A percentile compares a stretch with the other conserved stretches of the same genome.
Conservation (phyloP, 2,797 vertebrate species). For the Heteromormyrus szaboi region DNA sequence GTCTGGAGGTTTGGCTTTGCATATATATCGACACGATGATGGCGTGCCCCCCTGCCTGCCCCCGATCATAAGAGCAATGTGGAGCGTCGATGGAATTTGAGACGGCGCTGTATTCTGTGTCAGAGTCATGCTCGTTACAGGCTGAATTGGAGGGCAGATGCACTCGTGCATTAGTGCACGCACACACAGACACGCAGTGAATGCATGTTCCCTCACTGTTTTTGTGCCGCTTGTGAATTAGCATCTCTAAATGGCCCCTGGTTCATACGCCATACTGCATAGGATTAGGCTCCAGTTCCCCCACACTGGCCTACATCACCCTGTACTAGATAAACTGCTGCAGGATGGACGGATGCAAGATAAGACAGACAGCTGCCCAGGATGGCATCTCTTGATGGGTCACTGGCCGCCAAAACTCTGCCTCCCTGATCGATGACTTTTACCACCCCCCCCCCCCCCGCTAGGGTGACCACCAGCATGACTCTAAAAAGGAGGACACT, state of each 20-base stretch:
- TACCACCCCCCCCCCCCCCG: neutral
- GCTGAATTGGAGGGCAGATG: neutral
- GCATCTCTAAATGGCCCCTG: neutral
- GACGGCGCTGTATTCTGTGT: neutral
- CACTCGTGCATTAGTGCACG: neutral
- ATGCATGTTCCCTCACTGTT: neutral
- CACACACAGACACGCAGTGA: neutral
- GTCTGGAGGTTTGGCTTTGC: neutral
- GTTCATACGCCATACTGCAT: neutral
- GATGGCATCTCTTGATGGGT: neutral
- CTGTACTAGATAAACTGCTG: neutral
- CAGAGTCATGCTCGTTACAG: neutral
- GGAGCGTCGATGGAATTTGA: neutral
- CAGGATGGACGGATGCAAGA: neutral
- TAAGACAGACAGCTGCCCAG: neutral
- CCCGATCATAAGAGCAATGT: neutral
- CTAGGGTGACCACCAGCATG: neutral
- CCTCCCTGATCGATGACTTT: neutral
- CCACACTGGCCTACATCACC: neutral
- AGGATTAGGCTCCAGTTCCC: neutral
- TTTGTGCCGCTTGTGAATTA: neutral
- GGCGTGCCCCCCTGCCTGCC: neutral
- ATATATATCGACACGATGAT: neutral
- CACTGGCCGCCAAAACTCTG: neutral
- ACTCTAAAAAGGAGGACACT: neutral